phyloP scores from a whole-genome alignment of 1,140 invertebrate genomes.

The Drosophila nebulosa region DNA sequence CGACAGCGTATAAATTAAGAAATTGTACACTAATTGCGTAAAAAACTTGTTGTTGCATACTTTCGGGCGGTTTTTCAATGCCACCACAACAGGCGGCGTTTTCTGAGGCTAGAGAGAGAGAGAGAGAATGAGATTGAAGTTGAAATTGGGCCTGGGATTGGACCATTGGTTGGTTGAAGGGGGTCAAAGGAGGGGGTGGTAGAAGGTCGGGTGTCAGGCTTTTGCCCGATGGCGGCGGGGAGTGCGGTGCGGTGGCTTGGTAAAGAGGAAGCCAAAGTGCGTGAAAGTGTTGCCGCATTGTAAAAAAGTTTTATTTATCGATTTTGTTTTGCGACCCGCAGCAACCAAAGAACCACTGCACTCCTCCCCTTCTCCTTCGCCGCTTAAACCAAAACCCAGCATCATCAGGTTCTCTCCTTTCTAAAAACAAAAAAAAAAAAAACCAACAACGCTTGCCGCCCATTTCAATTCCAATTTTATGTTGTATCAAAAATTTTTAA shows the following conservation, averaged over 20 bases:
- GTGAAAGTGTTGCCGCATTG: conserved; percentile 74
- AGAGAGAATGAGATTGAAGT: not conserved
- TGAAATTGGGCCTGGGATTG: not conserved
- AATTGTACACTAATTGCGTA: conserved; percentile 80
- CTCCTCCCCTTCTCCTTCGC: too few relatives aligned
- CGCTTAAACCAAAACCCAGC: not conserved
- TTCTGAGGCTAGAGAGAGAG: not conserved
- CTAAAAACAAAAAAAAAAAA: too few relatives aligned
- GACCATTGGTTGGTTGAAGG: not conserved
- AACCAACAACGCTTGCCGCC: not conserved
- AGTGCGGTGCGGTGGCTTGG: not conserved
- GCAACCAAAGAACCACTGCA: conserved; percentile 32
- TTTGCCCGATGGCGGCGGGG: not conserved
- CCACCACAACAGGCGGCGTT: conserved; percentile 36
- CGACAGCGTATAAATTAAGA: conserved; percentile 80
- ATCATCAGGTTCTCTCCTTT: too few relatives aligned
- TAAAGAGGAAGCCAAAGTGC: conserved; percentile 42
- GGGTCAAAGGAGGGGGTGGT: not conserved
- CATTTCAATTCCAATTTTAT: conserved; percentile 72
- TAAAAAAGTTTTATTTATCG: conserved; percentile 73
- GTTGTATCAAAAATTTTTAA: conserved; percentile 73
- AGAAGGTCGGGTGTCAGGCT: not conserved
- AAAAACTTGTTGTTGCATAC: conserved; percentile 75
- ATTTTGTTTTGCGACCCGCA: conserved; percentile 71
- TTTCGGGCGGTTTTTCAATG: conserved; percentile 70